These are phyloP conservation scores for Radopholus similis DNA, from an alignment of 1,140 invertebrate species.

Conservation along the genomic window DNA sequence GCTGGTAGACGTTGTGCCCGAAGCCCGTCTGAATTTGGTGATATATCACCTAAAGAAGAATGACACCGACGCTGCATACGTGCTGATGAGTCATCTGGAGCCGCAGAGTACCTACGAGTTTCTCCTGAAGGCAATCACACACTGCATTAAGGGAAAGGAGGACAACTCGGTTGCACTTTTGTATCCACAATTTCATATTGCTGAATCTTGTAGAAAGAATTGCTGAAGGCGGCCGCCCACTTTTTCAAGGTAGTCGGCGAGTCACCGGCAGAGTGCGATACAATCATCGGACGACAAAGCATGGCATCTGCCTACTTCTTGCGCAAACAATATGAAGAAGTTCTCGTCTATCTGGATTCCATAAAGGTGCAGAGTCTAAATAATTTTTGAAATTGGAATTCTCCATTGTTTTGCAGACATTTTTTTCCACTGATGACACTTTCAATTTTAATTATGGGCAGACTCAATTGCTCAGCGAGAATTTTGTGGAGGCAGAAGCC, in stretches of 20 bases:
- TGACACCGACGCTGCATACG: constrained; percentile 81
- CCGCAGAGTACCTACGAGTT: constrained; percentile 90
- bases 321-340: constrained; percentile 88
- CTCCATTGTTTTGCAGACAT: constrained; percentile 65
- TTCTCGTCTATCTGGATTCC: constrained; percentile 87
- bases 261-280: constrained; percentile 82
- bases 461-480: constrained; percentile 83
- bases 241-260: constrained; percentile 93
- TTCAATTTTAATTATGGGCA: constrained; percentile 97
- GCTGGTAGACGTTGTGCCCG: constrained; percentile 88
- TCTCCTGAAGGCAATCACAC: constrained; percentile 90
- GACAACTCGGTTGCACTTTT: constrained; percentile 72
- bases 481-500: constrained; percentile 91
- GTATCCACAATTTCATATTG: not conserved
- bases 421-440: constrained; percentile 87
- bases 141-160: constrained; percentile 86
- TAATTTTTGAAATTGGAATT: too few species aligned
- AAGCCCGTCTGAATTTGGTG: constrained; percentile 89
- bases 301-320: constrained; percentile 96
- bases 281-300: constrained; percentile 78
- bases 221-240: constrained; percentile 87
- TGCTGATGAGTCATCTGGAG: constrained; percentile 84
- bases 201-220: constrained; percentile 69
- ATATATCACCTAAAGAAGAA: constrained; percentile 87
- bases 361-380: constrained; percentile 68